phyloP scores from a whole-genome alignment of 2,888 invertebrate species.

The Scaptomyza parva region DNA sequence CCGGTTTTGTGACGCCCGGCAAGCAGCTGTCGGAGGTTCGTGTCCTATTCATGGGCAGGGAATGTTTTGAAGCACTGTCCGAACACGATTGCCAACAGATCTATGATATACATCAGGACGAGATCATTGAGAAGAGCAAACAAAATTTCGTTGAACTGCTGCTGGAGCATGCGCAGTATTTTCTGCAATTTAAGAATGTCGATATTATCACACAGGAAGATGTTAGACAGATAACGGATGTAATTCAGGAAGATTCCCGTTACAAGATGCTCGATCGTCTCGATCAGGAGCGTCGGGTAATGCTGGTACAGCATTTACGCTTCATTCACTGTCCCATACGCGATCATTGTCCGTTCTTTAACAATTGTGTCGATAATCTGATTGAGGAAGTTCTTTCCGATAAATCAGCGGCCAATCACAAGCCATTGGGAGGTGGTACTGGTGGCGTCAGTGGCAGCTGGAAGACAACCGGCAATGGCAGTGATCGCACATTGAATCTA shows the following conservation, averaged over 20 bases:
- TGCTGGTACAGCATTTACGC: constrained; percentile 97
- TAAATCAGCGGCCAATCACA: constrained; percentile 87
- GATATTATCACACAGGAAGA: constrained; percentile 97
- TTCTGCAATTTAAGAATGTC: constrained; percentile 96
- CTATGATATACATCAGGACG: constrained; percentile 96
- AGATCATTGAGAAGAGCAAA: constrained; percentile 94
- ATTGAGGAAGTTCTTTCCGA: constrained; percentile 87
- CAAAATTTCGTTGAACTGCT: constrained; percentile 96
- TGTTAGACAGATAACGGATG: constrained; percentile 96
- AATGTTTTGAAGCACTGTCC: constrained; percentile 96
- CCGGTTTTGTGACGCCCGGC: constrained; percentile 97
- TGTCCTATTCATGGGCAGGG: constrained; percentile 96
- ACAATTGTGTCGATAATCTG: constrained; percentile 92
- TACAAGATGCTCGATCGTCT: constrained; percentile 97
- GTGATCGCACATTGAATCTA: constrained; percentile 88
- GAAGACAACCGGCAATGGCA: constrained; percentile 70
- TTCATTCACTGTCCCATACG: constrained; percentile 97
- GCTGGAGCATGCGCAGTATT: constrained; percentile 96
- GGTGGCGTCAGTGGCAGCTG: constrained; percentile 34
- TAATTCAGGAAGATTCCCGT: constrained; percentile 96
- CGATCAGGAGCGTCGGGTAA: constrained; percentile 96
- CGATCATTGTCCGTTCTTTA: constrained; percentile 96
- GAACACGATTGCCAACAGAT: constrained; percentile 96
- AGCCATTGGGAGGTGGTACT: constrained; percentile 79
- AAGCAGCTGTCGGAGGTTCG: constrained; percentile 95